Base-by-base conservation (phyloP, 2,797 vertebrate genomes). In the Notolabrus celidotus region DNA sequence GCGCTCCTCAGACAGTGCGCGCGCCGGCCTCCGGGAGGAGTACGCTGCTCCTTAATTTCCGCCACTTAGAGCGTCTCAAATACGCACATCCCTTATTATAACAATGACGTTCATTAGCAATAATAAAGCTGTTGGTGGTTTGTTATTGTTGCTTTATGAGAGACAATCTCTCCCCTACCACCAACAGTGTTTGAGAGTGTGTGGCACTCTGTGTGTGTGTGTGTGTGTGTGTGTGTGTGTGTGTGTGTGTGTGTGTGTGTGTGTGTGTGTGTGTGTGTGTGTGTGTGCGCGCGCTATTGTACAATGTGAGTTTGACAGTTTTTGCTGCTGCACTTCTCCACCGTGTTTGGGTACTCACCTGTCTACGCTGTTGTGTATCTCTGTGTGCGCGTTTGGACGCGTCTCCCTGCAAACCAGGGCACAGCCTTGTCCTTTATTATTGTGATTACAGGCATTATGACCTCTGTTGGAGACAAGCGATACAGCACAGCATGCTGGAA, bases 1-100 rank as follows among this genome's bases (percentile, higher is more conserved):
- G 63, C 78, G 60, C 74, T 69, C 51, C 27, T 16, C 47, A 2
- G 46, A 80, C 81, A 86, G 81, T 89, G 90, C 87, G 59, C 84
- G 33, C 52, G 78, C 65, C 51, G 79, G 82, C 92, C 90, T 86
- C 88, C 76, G 83, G 89, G 93, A 79, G 92, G 91, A 88, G 92
- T 87, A 76, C 67, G 76, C 68, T 23, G 51, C 72, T 83, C 77
- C 74, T 64, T 61, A 20, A 71, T 74, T 76, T 63, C 58, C 43
- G 49, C 74, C 71, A 86, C 66, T 82, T 79, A 50, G 67, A 19
- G 39, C 49, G 68, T 71, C 72, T 75, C 71, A 29, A 68, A 72
- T 14, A 67, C 55, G 29, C 45, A 43, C 66, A 63, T 39, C 60
- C 66, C 59, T 76, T 74, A 80, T 72, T 78, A 78, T 67, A 64